A percentile compares a stretch with the other conserved stretches of the same genome.
phyloP scores from a whole-genome alignment of 2,797 vertebrate genomes.

The Lutra lutra region DNA sequence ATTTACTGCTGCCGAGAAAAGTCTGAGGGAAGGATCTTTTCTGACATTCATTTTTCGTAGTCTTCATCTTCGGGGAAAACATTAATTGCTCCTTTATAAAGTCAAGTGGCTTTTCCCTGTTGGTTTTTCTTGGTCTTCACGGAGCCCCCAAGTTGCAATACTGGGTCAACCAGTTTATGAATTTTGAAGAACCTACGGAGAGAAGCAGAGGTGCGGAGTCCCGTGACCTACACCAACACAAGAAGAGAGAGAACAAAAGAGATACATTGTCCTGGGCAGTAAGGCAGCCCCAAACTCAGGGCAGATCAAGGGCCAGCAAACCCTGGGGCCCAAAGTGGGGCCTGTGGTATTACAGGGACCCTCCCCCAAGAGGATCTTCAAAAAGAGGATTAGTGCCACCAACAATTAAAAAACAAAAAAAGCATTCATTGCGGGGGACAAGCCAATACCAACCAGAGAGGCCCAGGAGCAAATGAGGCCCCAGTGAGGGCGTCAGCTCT shows the following conservation, averaged over 20 bases:
- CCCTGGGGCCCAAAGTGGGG: neutral
- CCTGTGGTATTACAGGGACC: neutral
- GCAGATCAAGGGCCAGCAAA: neutral
- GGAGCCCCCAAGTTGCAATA: neutral
- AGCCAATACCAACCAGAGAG: neutral
- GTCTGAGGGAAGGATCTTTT: neutral
- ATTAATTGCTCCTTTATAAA: neutral
- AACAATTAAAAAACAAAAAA: neutral
- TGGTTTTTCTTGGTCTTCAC: neutral
- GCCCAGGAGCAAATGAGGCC: neutral
- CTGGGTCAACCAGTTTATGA: neutral
- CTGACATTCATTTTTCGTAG: neutral
- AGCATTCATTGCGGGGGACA: neutral
- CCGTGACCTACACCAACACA: neutral
- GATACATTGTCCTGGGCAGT: neutral
- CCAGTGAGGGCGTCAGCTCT: neutral
- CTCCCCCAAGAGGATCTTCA: neutral
- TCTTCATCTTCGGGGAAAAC: neutral
- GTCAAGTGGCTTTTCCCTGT: neutral
- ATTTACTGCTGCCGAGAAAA: neutral
- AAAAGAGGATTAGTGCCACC: neutral
- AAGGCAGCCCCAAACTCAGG: neutral
- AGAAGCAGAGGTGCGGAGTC: neutral
- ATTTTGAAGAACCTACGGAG: neutral
- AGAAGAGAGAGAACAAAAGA: neutral